A percentile compares a stretch with the other conserved stretches of the same genome.
These are phyloP conservation scores for Carcharodon carcharias DNA, from an alignment of 2,797 vertebrate species.

Conservation along the genomic window DNA sequence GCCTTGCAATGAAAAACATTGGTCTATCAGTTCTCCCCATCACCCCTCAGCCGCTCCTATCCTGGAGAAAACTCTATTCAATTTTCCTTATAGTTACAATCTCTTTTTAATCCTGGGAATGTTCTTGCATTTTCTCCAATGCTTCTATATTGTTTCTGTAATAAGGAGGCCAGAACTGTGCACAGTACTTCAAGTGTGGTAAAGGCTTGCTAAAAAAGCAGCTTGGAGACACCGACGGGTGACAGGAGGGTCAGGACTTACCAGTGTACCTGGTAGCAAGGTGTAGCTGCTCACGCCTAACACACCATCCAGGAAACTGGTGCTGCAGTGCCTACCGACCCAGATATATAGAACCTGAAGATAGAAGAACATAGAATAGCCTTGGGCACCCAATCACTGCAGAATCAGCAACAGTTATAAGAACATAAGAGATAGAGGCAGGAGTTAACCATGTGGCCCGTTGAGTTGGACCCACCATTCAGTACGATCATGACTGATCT, in stretches of 20 bases:
- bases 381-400: background rate
- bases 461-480: background rate
- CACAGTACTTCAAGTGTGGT: background rate
- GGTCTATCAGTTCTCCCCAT: background rate
- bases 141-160: background rate
- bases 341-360: slow-evolving; percentile 11
- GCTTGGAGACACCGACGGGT: background rate
- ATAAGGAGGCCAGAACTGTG: too few relatives aligned
- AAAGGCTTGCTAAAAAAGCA: background rate
- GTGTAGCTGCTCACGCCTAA: slow-evolving; percentile 2
- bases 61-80: background rate
- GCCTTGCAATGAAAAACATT: too few relatives aligned
- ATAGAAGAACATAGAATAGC: background rate
- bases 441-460: background rate
- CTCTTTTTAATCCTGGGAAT: background rate
- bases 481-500: background rate
- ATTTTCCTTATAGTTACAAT: background rate
- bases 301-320: background rate
- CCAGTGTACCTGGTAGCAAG: background rate
- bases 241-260: background rate
- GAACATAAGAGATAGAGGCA: background rate
- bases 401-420: background rate
- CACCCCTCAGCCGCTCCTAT: too few relatives aligned
- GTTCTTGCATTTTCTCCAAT: background rate
- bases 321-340: slow-evolving; percentile 10